A percentile compares a stretch with the other conserved stretches of the same genome.
These are phyloP conservation scores for Pluvialis apricaria DNA, from an alignment of 2,113 vertebrate genomes.

Conservation along the genomic window DNA sequence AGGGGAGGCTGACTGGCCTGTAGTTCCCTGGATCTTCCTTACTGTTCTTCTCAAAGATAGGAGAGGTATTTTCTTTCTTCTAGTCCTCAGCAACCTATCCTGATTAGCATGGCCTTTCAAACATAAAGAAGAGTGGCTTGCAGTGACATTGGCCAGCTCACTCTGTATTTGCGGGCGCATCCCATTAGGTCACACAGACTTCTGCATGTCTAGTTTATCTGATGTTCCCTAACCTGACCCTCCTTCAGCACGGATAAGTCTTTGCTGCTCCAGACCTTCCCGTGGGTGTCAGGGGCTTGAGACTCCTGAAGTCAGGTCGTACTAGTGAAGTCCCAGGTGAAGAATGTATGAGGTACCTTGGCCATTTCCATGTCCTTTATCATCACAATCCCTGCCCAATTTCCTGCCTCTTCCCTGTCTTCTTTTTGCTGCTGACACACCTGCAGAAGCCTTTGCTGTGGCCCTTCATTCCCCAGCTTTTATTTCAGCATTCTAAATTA, in stretches of 20 bases:
- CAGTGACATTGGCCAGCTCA: not conserved
- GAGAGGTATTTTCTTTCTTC: not conserved
- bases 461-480: not conserved
- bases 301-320: not conserved
- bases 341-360: not conserved
- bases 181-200: rapidly evolving
- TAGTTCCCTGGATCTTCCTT: not conserved
- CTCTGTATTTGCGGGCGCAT: not conserved
- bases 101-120: not conserved
- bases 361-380: not conserved
- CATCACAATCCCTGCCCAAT: not conserved
- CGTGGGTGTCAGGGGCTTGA: not conserved
- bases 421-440: not conserved
- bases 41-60: not conserved
- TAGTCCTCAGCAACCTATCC: not conserved
- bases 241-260: not conserved
- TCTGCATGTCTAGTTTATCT: not conserved
- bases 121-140: not conserved
- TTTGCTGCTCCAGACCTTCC: not conserved
- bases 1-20: not conserved
- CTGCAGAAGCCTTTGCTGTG: not conserved
- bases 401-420: not conserved
- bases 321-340: not conserved
- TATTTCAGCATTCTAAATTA: not conserved
- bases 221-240: not conserved